These are phyloP conservation scores for Apodemus speciosus DNA, from an alignment of 2,113 vertebrate genomes.

Conservation along the genomic window DNA sequence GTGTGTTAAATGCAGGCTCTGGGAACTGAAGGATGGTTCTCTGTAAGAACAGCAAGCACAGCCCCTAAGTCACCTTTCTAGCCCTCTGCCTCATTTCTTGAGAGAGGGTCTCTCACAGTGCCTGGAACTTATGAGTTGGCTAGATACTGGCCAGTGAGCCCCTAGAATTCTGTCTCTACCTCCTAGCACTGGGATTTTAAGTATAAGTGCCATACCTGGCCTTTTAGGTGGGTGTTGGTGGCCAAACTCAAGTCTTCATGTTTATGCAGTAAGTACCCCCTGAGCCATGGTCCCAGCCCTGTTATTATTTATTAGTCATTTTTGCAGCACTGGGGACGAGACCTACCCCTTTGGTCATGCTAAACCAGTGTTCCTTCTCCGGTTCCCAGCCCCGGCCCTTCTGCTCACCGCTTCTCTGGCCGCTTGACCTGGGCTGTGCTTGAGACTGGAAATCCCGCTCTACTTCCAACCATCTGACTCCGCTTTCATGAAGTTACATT, in stretches of 20 bases:
- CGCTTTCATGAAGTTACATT: neutral
- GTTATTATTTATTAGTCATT: neutral
- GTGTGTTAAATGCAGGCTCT: neutral
- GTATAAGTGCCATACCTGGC: too few relatives aligned
- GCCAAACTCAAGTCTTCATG: neutral
- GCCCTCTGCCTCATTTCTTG: neutral
- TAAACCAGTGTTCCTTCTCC: neutral
- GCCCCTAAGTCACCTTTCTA: neutral
- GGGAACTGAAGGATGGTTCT: neutral
- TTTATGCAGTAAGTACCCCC: neutral
- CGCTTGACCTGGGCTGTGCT: neutral
- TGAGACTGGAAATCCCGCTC: constrained; percentile 4
- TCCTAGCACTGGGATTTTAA: neutral
- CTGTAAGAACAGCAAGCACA: neutral
- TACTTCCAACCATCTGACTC: neutral
- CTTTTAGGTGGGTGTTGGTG: neutral
- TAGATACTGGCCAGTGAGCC: neutral
- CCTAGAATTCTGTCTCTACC: neutral
- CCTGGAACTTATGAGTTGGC: neutral
- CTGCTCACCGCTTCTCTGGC: neutral
- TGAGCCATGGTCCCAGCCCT: neutral
- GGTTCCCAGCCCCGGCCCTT: neutral
- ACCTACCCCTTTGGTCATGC: neutral
- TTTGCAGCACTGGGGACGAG: neutral
- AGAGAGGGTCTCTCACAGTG: neutral